phyloP scores from a whole-genome alignment of 2,797 vertebrate species.

The Paguma larvata region DNA sequence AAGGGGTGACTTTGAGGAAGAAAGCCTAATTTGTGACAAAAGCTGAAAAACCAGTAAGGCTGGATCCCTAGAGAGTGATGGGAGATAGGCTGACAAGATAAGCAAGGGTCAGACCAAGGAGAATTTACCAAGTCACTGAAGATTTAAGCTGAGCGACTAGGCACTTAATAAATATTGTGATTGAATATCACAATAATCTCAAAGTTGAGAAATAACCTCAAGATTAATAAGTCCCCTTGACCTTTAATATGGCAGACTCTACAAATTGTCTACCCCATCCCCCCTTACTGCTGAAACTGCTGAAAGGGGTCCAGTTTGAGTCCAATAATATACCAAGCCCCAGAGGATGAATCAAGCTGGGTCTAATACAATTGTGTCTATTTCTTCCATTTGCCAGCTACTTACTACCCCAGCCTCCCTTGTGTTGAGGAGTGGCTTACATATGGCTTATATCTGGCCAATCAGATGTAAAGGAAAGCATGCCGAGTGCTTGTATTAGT shows the following conservation, averaged over 20 bases:
- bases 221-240: neutral
- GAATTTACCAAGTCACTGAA: neutral
- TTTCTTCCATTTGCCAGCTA: neutral
- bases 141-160: neutral
- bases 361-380: neutral
- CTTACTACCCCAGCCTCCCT: neutral
- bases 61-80: neutral
- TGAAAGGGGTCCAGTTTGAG: neutral
- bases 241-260: neutral
- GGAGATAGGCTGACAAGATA: neutral
- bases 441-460: neutral
- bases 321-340: neutral
- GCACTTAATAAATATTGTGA: neutral
- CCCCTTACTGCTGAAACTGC: neutral
- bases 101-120: neutral
- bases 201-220: slow-evolving; percentile 28
- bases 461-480: neutral
- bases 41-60: slow-evolving; percentile 14
- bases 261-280: neutral
- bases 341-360: neutral
- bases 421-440: neutral
- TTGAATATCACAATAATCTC: neutral
- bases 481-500: neutral
- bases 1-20: neutral
- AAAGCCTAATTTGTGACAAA: slow-evolving; percentile 33